Percentiles rank a stretch among this genome's conserved stretches.
Conservation (phyloP, 2,797 vertebrate species). For the Spizella passerina region DNA sequence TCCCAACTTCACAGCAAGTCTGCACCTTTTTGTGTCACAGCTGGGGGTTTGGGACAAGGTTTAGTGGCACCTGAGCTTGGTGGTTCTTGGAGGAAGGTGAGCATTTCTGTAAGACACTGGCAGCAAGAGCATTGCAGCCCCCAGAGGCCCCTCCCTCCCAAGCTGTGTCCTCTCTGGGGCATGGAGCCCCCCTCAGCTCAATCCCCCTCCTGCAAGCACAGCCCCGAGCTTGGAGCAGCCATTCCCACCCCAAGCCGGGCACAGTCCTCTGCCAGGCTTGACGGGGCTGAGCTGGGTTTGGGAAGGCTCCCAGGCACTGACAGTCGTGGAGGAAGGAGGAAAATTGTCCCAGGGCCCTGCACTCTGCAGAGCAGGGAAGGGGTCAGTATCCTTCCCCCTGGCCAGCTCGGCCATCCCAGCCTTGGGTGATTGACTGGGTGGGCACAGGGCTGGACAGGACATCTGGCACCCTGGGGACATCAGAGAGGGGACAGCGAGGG, state of each 20-base stretch:
- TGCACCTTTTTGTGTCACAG: not conserved
- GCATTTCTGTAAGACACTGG: fast-evolving
- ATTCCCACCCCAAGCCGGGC: not conserved
- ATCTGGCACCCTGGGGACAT: not conserved
- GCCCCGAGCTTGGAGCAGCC: fast-evolving
- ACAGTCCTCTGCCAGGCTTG: not conserved
- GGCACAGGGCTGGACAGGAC: not conserved
- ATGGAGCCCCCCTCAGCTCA: fast-evolving
- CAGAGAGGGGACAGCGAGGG: not conserved
- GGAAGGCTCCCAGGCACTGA: not conserved
- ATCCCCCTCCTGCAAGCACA: not conserved
- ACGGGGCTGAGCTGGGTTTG: fast-evolving
- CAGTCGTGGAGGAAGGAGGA: fast-evolving
- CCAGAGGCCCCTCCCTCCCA: not conserved
- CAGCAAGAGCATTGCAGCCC: not conserved
- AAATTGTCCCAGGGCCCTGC: not conserved
- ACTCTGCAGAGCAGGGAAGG: not conserved
- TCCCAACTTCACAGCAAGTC: not conserved
- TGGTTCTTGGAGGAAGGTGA: fast-evolving
- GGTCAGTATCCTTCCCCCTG: fast-evolving
- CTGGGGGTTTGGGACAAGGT: not conserved
- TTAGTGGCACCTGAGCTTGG: not conserved
- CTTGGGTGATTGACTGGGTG: not conserved
- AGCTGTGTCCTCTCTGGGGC: fast-evolving
- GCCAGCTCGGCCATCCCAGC: not conserved